Base-by-base conservation (phyloP, 2,888 invertebrate genomes). In the Oligia fasciuncula region DNA sequence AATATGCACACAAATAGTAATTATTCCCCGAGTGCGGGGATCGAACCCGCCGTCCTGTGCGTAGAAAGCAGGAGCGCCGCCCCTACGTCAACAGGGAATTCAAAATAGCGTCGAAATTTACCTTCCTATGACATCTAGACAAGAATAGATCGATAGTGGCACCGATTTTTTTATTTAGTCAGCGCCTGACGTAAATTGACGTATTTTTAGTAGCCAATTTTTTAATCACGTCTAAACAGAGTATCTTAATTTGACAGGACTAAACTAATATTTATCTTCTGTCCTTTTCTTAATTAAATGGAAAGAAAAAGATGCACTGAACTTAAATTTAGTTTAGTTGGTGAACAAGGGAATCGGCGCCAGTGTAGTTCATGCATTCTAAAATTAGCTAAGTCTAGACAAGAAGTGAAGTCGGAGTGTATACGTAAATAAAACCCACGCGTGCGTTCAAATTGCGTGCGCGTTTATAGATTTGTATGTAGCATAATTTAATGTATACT, bases 1-100 rank as follows among this genome's bases (percentile, higher is more conserved):
- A 85, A 63, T 66, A 76, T 73, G 60, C 62, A 57, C 57, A 57
- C 23, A 70, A 86, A 75, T 46, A 51, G n/a, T 49, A 19, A 14
- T 14, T 49, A 29, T 2, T 6, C 43, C 40, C 49, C 11, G 8
- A 19, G n/a, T 5, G 78, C 65, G 73, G 73, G 85, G 87, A 13
- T 87, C 73, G 87, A 85, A 85, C 85, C 71, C 54, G 85, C n/a
- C 66, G 29, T 49, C 73, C 70, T 9, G 43, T 49, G 46, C 63
- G 63, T 35, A 29, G 8, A 35, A 62, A 65, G 73, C 80, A 67
- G 71, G 71, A 63, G 43, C 60, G 29, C 49, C 43, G 23, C 84
- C 85, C 51, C 76, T 57, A 68, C 43, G 87, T 29, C 80, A 87
- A 71, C 66, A 17, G 67, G 70, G 73, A 73, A 23, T 29, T 73